Evolutionary conservation across 1,140 invertebrate genomes (phyloP).

Genomic region (Drusus annulatus): DNA sequence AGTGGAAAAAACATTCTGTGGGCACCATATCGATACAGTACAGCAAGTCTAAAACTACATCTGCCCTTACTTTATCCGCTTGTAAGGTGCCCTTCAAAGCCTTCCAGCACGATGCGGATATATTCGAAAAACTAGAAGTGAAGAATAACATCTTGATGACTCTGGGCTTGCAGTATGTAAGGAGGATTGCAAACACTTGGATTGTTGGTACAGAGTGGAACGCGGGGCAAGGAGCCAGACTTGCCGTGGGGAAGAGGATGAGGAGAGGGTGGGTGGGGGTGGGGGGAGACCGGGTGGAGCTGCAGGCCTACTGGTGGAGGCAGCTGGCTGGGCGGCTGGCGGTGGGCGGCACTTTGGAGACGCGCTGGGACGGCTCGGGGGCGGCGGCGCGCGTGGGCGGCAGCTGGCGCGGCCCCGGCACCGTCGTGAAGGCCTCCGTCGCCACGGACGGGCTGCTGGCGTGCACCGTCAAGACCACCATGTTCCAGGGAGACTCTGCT

Average conservation of each 20-base stretch:
- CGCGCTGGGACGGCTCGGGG: background rate
- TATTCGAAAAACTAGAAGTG: background rate
- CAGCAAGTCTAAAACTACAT: background rate
- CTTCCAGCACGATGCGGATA: background rate
- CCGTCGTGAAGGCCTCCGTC: background rate
- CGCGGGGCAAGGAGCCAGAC: background rate
- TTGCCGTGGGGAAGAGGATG: background rate
- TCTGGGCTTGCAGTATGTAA: background rate
- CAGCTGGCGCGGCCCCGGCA: slow-evolving; percentile 13
- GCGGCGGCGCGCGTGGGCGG: background rate
- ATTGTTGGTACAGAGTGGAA: slow-evolving; percentile 3
- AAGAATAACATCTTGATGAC: background rate
- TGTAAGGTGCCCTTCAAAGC: slow-evolving; percentile 18
- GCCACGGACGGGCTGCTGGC: slow-evolving; percentile 32
- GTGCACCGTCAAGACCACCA: background rate
- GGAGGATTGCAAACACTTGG: background rate
- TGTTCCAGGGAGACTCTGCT: background rate
- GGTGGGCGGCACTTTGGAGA: background rate
- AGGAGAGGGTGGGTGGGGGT: background rate
- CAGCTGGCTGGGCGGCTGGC: background rate
- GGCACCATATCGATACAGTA: slow-evolving; percentile 6
- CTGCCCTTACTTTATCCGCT: background rate
- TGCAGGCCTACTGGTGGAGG: slow-evolving; percentile 19
- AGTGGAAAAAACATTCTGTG: background rate
- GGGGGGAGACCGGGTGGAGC: background rate